Conservation (phyloP, 2,113 vertebrate genomes). For the Casuarius casuarius region DNA sequence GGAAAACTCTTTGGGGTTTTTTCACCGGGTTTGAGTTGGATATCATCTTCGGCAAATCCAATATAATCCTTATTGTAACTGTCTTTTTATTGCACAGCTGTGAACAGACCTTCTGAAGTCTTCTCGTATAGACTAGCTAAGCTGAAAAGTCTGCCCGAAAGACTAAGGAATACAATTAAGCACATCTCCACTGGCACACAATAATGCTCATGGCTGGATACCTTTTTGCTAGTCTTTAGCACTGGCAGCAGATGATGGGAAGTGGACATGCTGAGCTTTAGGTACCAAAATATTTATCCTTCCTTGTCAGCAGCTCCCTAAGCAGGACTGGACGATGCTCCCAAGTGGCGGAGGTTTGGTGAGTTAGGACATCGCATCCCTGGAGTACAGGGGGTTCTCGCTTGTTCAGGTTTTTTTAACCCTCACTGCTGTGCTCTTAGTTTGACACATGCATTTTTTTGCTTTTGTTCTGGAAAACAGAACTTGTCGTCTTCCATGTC, state of each 20-base stretch:
- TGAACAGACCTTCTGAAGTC: not conserved
- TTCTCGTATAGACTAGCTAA: not conserved
- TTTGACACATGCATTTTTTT: rapidly evolving
- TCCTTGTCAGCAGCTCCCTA: not conserved
- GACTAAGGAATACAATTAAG: rapidly evolving
- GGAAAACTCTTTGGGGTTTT: not conserved
- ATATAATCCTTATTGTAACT: rapidly evolving
- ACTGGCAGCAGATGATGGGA: not conserved
- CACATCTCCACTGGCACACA: rapidly evolving
- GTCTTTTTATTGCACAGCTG: not conserved
- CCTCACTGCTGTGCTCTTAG: not conserved
- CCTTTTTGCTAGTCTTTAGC: not conserved
- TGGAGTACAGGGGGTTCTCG: rapidly evolving
- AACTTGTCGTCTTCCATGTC: not conserved
- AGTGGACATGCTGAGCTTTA: not conserved
- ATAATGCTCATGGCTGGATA: rapidly evolving
- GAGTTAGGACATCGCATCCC: not conserved
- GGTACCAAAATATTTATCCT: not conserved
- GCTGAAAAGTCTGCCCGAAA: not conserved
- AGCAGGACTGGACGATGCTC: not conserved
- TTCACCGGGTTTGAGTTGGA: not conserved
- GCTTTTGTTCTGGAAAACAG: not conserved
- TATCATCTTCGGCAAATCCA: not conserved
- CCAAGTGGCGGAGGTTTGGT: not conserved
- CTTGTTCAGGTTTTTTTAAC: rapidly evolving